A percentile compares a stretch with the other conserved stretches of the same genome.
Conservation (phyloP, 2,888 invertebrate genomes). For the Neria commutata region DNA sequence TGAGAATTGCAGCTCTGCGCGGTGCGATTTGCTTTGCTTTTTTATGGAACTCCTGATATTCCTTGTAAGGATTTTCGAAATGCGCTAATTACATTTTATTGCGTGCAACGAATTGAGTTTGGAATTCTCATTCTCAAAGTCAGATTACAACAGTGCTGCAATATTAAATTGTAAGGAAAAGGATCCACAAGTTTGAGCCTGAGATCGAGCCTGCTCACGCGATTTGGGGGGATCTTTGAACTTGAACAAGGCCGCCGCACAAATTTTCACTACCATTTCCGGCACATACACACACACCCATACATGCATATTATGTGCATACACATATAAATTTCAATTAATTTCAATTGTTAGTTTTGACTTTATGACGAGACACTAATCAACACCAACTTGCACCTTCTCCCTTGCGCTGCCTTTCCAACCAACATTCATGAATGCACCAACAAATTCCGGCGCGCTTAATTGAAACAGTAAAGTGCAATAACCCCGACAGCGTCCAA, state of each 20-base stretch:
- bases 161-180: too few species aligned
- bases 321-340: conserved; percentile 52
- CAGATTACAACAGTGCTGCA: too few species aligned
- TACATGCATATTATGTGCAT: too few species aligned
- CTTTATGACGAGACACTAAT: conserved; percentile 22
- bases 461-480: background rate
- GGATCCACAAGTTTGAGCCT: too few species aligned
- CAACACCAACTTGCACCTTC: background rate
- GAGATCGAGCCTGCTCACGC: too few species aligned
- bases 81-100: conserved; percentile 49
- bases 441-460: background rate
- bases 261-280: too few species aligned
- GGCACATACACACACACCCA: too few species aligned
- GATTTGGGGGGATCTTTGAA: too few species aligned
- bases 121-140: too few species aligned
- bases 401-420: background rate
- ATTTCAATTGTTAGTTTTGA: conserved; percentile 49
- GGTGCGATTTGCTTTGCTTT: conserved; percentile 21
- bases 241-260: too few species aligned
- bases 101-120: conserved; percentile 44
- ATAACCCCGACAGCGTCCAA: too few species aligned
- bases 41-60: background rate
- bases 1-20: conserved; percentile 36
- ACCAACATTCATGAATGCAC: background rate
- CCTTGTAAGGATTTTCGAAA: conserved; percentile 13